Evolutionary conservation across 2,888 invertebrate genomes (phyloP).

Genomic region (Piscicola geometra): DNA sequence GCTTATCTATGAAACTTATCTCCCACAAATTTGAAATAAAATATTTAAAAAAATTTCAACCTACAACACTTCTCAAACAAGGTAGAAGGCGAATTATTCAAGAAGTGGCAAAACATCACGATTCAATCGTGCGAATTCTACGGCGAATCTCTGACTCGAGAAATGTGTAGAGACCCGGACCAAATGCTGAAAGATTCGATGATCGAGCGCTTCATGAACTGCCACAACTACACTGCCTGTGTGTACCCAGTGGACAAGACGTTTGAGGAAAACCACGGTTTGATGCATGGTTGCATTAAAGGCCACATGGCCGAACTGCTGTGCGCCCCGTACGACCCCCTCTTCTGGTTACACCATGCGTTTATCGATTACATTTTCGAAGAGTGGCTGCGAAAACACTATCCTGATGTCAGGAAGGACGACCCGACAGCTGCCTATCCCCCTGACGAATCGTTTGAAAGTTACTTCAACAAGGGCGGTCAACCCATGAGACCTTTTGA

Average conservation of each 20-base stretch:
- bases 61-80: background rate
- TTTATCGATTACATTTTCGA: slow-evolving; percentile 55
- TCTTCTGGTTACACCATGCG: slow-evolving; percentile 53
- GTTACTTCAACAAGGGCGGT: slow-evolving; percentile 18
- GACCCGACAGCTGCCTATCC: slow-evolving; percentile 15
- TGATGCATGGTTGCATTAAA: slow-evolving; percentile 51
- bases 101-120: slow-evolving; percentile 8
- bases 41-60: too few species aligned
- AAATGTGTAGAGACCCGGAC: slow-evolving; percentile 17
- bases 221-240: slow-evolving; percentile 20
- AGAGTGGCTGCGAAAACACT: slow-evolving; percentile 35
- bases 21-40: too few species aligned
- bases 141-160: slow-evolving; percentile 1
- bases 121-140: slow-evolving; percentile 1
- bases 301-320: slow-evolving; percentile 51
- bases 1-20: too few species aligned
- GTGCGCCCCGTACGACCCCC: slow-evolving; percentile 52
- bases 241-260: slow-evolving; percentile 43
- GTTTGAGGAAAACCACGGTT: slow-evolving; percentile 47
- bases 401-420: background rate
- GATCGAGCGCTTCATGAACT: slow-evolving; percentile 26
- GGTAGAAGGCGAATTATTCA: slow-evolving; percentile 3
- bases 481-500: slow-evolving; percentile 30
- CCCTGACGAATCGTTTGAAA: background rate
- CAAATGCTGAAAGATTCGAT: slow-evolving; percentile 34